Evolutionary conservation across 2,797 vertebrate genomes (phyloP).

Genomic region (Macrochelys suwanniensis): DNA sequence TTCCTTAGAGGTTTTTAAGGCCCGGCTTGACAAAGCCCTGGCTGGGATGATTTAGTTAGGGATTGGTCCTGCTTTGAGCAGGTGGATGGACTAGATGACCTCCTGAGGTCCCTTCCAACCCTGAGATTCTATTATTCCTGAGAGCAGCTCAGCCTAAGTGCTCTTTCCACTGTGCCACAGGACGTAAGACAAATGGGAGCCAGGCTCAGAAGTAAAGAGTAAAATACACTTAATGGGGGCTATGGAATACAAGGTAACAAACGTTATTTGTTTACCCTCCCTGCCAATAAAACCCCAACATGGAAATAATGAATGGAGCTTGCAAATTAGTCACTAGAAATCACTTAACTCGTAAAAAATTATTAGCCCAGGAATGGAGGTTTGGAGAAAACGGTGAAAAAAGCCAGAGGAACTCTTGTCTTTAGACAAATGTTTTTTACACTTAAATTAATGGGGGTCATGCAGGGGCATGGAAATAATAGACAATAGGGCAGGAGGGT

Average conservation of each 20-base stretch:
- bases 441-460: conserved; percentile 77
- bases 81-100: too few relatives aligned
- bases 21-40: too few relatives aligned
- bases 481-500: conserved; percentile 48
- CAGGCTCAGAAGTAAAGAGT: not conserved
- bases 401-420: conserved; percentile 45
- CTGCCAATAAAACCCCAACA: conserved; percentile 66
- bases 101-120: too few relatives aligned
- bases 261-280: conserved; percentile 66
- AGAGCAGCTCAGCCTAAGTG: fast-evolving
- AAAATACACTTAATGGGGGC: not conserved
- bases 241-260: conserved; percentile 30
- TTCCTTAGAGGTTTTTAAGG: too few relatives aligned
- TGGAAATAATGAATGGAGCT: conserved; percentile 73
- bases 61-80: too few relatives aligned
- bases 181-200: conserved; percentile 52
- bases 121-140: too few relatives aligned
- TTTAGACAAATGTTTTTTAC: conserved; percentile 73
- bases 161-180: not conserved
- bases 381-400: conserved; percentile 37
- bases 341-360: conserved; percentile 72
- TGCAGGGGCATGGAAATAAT: conserved; percentile 71
- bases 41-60: too few relatives aligned
- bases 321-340: conserved; percentile 73
- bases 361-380: conserved; percentile 62